These are phyloP conservation scores for Notolepis coatsorum DNA, from an alignment of 2,797 vertebrate species.

Conservation along the genomic window DNA sequence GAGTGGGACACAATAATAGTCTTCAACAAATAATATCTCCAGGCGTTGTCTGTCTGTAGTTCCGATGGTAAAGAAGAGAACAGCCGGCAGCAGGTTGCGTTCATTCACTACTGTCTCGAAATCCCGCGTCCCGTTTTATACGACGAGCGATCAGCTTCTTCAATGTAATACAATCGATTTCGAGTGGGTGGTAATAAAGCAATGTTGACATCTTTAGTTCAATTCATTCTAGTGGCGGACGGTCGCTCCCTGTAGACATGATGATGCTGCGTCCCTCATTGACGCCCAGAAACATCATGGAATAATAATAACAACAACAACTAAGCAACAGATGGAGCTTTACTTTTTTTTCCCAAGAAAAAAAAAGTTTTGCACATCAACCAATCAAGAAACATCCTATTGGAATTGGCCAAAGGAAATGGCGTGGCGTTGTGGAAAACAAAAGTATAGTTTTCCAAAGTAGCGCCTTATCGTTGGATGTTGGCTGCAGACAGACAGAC, in stretches of 20 bases:
- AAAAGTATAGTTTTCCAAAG: conserved; percentile 33
- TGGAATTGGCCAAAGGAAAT: conserved; percentile 25
- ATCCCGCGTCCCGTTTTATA: conserved; percentile 88
- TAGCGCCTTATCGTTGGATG: conserved; percentile 67
- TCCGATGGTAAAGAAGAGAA: conserved; percentile 46
- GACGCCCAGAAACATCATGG: conserved; percentile 67
- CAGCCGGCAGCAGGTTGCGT: conserved; percentile 67
- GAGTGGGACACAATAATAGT: conserved; percentile 61
- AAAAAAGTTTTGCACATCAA: conserved; percentile 8
- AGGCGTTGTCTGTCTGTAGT: conserved; percentile 55
- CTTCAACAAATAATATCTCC: conserved; percentile 62
- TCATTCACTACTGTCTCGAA: conserved; percentile 76
- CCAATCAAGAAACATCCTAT: background rate
- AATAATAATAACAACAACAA: conserved; percentile 18
- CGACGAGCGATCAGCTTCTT: conserved; percentile 82
- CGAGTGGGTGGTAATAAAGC: conserved; percentile 89
- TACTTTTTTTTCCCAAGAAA: background rate
- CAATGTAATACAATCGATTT: conserved; percentile 91
- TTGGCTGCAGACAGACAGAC: conserved; percentile 49
- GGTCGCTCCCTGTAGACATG: conserved; percentile 82
- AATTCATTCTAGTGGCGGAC: conserved; percentile 77
- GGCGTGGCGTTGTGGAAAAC: conserved; percentile 22
- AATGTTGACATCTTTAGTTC: conserved; percentile 86
- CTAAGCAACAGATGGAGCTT: conserved; percentile 23
- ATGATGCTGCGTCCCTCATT: conserved; percentile 81